Evolutionary conservation across 2,113 vertebrate genomes (phyloP).

Genomic region (Amphiprion percula): DNA sequence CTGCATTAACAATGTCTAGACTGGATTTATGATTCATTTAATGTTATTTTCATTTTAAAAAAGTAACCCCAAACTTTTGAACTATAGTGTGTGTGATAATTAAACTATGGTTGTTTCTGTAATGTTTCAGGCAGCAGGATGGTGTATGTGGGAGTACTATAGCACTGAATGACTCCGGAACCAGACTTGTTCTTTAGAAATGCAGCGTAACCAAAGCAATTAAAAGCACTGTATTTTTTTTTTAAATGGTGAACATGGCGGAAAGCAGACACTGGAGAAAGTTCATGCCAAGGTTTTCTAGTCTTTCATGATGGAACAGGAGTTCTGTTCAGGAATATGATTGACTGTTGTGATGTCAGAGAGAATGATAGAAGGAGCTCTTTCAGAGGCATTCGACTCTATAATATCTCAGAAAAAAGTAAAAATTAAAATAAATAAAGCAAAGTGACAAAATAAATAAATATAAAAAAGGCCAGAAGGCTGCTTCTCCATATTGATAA

Average conservation of each 20-base stretch:
- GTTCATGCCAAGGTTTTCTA: slow-evolving; percentile 3
- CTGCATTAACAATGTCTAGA: too few species aligned
- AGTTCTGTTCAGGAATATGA: slow-evolving; percentile 16
- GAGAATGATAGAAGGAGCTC: slow-evolving; percentile 19
- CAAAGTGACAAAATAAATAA: background rate
- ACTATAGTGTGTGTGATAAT: too few species aligned
- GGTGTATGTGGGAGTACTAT: too few species aligned
- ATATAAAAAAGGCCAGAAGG: background rate
- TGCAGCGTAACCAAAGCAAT: background rate
- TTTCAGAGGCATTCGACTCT: background rate
- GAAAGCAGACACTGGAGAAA: background rate
- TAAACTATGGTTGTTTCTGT: too few species aligned
- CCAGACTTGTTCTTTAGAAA: background rate
- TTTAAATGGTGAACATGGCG: background rate
- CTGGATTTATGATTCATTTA: too few species aligned
- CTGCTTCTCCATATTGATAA: slow-evolving; percentile 31
- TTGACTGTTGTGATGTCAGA: slow-evolving; percentile 31
- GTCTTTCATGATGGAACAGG: slow-evolving; percentile 1
- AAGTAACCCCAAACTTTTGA: too few species aligned
- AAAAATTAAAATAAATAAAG: background rate
- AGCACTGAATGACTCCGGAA: too few species aligned
- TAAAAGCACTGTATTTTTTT: slow-evolving; percentile 6
- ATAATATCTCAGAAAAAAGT: background rate
- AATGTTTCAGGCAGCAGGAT: too few species aligned
- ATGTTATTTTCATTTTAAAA: too few species aligned